A percentile compares a stretch with the other conserved stretches of the same genome.
phyloP scores from a whole-genome alignment of 2,797 vertebrate species.

The Peromyscus melanophrys region DNA sequence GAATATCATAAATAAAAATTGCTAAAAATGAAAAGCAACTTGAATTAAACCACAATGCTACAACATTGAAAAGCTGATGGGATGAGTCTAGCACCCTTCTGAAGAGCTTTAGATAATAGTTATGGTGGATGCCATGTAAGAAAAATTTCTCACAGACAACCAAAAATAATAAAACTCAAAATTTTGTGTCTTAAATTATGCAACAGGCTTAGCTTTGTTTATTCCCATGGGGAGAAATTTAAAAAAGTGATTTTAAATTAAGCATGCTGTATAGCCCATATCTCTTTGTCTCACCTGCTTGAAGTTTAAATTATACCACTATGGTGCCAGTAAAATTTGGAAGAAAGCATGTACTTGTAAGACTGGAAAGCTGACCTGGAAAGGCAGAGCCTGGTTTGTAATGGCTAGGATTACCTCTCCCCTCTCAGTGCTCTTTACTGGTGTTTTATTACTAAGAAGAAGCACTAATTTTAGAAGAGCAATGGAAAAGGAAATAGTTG shows the following conservation, averaged over 20 bases:
- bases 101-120: background rate
- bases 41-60: background rate
- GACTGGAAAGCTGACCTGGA: constrained; percentile 52
- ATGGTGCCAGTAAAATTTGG: constrained; percentile 10
- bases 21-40: no score
- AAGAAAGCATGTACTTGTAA: background rate
- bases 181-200: constrained; percentile 23
- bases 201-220: constrained; percentile 35
- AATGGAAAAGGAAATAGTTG: background rate
- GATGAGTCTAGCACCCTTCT: no score
- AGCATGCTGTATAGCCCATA: background rate
- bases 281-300: constrained; percentile 49
- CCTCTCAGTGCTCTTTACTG: background rate
- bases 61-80: fast-evolving
- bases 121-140: background rate
- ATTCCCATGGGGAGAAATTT: background rate
- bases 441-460: background rate
- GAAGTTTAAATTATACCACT: constrained; percentile 63
- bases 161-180: constrained; percentile 42
- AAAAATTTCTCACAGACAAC: background rate
- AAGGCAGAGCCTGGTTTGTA: background rate
- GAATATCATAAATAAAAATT: background rate
- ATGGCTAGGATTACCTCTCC: constrained; percentile 9
- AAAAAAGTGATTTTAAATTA: constrained; percentile 36
- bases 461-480: constrained; percentile 47